Percentiles rank a stretch among this genome's conserved stretches.
phyloP scores from a whole-genome alignment of 2,797 vertebrate genomes.

The Coregonus sp. region DNA sequence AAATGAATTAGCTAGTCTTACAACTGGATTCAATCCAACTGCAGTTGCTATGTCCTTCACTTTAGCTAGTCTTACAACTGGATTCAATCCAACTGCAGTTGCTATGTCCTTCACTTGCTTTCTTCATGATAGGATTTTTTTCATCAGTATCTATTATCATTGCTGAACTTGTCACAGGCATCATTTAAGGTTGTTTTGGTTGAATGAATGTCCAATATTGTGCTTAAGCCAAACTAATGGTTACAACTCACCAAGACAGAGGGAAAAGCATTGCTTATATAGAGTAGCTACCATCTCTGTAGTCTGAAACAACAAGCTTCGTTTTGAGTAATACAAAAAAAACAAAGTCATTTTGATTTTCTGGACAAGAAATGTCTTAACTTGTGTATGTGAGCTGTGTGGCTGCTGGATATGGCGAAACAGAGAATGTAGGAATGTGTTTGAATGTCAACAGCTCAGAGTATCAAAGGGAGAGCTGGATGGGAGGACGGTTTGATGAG shows the following conservation, averaged over 20 bases:
- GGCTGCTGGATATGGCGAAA: neutral
- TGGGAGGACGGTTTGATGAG: conserved; percentile 7
- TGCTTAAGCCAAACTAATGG: neutral
- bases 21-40: neutral
- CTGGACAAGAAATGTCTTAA: neutral
- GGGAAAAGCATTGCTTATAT: neutral
- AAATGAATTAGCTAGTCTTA: neutral
- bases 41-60: neutral
- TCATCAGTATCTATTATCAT: too few species aligned
- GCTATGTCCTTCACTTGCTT: neutral
- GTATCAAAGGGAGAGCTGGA: conserved; percentile 10
- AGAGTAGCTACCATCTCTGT: neutral
- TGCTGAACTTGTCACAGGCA: neutral
- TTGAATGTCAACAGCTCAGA: conserved; percentile 8
- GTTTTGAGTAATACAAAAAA: neutral
- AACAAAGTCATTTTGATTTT: too few species aligned
- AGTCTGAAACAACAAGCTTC: neutral
- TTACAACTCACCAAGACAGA: neutral
- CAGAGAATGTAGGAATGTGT: neutral
- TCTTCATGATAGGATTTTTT: neutral
- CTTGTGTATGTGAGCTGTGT: neutral
- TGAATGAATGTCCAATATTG: neutral
- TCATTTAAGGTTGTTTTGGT: neutral
- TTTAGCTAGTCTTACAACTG: neutral
- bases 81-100: neutral